Evolutionary conservation across 2,797 vertebrate genomes (phyloP), one percentile per base, ranked within the genome.

Genomic region (Aeoliscus strigatus): DNA sequence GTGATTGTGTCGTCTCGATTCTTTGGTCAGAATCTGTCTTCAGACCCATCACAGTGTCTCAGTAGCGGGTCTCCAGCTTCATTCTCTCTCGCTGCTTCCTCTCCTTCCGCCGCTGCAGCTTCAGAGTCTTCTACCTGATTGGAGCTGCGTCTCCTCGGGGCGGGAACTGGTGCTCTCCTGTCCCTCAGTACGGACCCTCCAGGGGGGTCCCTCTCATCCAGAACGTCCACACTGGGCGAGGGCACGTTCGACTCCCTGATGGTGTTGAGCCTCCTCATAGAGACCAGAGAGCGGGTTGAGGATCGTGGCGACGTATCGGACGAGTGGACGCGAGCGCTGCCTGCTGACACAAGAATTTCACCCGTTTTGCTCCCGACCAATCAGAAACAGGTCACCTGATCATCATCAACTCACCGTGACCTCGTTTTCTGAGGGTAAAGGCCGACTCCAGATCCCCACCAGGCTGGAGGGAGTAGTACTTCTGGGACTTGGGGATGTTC

Each of bases 391-490:
- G 3, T 14, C 6, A 8, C 7, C 3, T 1, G 38, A 40, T 9
- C 1, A 9, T 3, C 5, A 3, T 3, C 9, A 26, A 30, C 61
- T 45, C 86, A 89, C 77, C 75, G 21, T 75, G 85, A 66, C 72
- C 79, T 25, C 64, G 40, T 68, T 86, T 89, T 42, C 83, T 88
- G 56, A 88, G 86, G 52, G 73, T 70, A 26, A 88, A 81, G 38
- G 79, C 87, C 13, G 89, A 82, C 54, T 91, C 88, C 21, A 93
- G 85, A 52, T 88, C 90, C n/a, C 86, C 82, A 12, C 92, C 90
- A 54, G 88, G 85, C 42, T 91, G 93, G 48, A 94, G 89, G 18
- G 93, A 96, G 60, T 85, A 69, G 85, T 86, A 69, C 83, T 75
- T 84, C 66, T 90, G 59, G 68, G 82, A 61, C 72, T 46, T 73